Evolutionary conservation across 2,797 vertebrate genomes (phyloP).

Genomic region (Ibycter americanus): DNA sequence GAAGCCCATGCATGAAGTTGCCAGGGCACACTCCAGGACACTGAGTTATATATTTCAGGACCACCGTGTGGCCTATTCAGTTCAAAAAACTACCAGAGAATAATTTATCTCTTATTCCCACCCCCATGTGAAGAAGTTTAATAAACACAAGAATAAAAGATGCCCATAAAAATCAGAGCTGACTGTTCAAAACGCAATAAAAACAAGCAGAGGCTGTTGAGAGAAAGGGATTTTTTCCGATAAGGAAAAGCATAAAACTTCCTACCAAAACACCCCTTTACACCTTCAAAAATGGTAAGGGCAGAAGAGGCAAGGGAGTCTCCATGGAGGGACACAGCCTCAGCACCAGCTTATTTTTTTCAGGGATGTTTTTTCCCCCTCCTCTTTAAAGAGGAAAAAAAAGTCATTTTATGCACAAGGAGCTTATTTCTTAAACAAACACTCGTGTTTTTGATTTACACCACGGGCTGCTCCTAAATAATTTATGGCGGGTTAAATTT

Average conservation of each 20-base stretch:
- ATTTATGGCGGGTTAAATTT: constrained; percentile 99
- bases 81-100: constrained; percentile 23
- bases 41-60: neutral
- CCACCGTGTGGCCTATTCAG: neutral
- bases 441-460: constrained; percentile 88
- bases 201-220: constrained; percentile 33
- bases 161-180: constrained; percentile 59
- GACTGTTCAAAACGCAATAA: constrained; percentile 60
- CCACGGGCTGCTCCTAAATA: constrained; percentile 94
- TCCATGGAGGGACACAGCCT: neutral
- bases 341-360: constrained; percentile 43
- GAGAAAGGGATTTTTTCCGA: constrained; percentile 21
- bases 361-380: neutral
- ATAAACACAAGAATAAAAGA: constrained; percentile 68
- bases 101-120: constrained; percentile 3
- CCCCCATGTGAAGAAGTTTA: constrained; percentile 44
- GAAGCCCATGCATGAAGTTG: neutral
- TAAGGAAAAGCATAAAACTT: constrained; percentile 45
- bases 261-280: neutral
- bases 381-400: neutral
- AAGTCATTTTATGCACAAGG: constrained; percentile 79
- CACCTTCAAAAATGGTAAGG: neutral
- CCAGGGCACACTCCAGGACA: neutral
- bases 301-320: neutral
- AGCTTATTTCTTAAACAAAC: constrained; percentile 87